Evolutionary conservation across 2,113 vertebrate genomes (phyloP).

Genomic region (Vidua macroura): DNA sequence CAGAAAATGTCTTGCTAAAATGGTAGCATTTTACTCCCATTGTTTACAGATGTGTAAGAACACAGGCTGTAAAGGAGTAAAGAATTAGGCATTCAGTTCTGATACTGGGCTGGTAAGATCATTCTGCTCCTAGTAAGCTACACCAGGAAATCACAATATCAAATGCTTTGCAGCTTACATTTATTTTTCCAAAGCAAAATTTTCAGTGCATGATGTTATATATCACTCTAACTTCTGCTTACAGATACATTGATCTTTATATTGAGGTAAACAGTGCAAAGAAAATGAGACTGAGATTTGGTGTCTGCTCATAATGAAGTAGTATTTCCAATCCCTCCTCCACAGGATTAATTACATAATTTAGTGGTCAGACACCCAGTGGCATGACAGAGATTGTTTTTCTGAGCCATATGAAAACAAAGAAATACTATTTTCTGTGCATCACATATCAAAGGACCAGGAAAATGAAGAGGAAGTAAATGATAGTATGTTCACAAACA

Average conservation of each 20-base stretch:
- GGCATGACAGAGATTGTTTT: neutral
- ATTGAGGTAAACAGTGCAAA: neutral
- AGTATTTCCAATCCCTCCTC: neutral
- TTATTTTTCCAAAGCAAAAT: neutral
- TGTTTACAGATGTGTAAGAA: neutral
- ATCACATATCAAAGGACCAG: neutral
- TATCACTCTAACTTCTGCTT: neutral
- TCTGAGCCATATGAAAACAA: neutral
- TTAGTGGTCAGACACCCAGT: neutral
- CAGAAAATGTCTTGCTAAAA: neutral
- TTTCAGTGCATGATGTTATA: neutral
- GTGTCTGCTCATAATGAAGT: neutral
- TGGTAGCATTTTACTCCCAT: neutral
- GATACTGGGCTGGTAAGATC: neutral
- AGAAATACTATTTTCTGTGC: neutral
- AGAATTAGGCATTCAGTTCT: neutral
- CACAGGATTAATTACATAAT: neutral
- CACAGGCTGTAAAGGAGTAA: neutral
- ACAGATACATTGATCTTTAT: neutral
- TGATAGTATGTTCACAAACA: neutral
- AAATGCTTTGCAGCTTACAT: neutral
- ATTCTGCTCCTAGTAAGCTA: neutral
- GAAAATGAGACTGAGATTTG: neutral
- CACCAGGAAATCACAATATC: neutral
- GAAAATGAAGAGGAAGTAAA: neutral